Evolutionary conservation across 37 sponge, comb jelly and placozoan species (phyloP).

Genomic region (Ephydatia muelleri): DNA sequence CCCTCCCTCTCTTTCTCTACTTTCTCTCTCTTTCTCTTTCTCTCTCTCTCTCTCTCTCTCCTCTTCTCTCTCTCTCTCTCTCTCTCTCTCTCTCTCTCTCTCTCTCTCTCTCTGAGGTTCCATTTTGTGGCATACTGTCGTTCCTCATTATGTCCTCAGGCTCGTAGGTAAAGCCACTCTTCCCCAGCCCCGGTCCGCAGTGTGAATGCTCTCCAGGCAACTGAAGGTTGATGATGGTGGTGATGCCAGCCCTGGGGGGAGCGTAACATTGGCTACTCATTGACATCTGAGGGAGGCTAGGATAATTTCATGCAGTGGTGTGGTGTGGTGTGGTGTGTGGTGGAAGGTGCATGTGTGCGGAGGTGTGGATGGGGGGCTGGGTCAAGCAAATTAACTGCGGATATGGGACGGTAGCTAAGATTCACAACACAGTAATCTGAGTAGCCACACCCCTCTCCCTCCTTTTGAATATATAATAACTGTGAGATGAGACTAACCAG

Average conservation of each 20-base stretch:
- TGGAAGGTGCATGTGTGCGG: too few relatives aligned
- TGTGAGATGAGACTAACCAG: too few relatives aligned
- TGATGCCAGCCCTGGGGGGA: constrained; percentile 69
- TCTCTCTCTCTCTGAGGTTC: constrained; percentile 47
- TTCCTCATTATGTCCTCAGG: constrained; percentile 89
- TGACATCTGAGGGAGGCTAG: not conserved
- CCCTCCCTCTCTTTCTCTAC: not conserved
- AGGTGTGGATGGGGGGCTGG: not conserved
- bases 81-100: constrained; percentile 53
- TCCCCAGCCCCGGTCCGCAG: constrained; percentile 89
- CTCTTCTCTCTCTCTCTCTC: constrained; percentile 53
- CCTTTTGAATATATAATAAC: too few relatives aligned
- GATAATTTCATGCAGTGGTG: not conserved
- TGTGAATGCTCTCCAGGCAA: constrained; percentile 84
- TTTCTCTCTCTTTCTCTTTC: constrained; percentile 6
- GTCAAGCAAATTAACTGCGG: not conserved
- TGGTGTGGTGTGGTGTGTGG: not conserved
- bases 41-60: constrained; percentile 36
- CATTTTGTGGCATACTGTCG: constrained; percentile 38
- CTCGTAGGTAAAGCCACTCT: constrained; percentile 87
- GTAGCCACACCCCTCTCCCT: too few relatives aligned
- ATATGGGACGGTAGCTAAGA: not conserved
- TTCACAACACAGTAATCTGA: too few relatives aligned
- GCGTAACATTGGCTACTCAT: too few relatives aligned
- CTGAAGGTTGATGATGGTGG: constrained; percentile 91